Evolutionary conservation across 2,888 invertebrate genomes (phyloP), one percentile per base, ranked within the genome.

Genomic region (Eurytoma californica): DNA sequence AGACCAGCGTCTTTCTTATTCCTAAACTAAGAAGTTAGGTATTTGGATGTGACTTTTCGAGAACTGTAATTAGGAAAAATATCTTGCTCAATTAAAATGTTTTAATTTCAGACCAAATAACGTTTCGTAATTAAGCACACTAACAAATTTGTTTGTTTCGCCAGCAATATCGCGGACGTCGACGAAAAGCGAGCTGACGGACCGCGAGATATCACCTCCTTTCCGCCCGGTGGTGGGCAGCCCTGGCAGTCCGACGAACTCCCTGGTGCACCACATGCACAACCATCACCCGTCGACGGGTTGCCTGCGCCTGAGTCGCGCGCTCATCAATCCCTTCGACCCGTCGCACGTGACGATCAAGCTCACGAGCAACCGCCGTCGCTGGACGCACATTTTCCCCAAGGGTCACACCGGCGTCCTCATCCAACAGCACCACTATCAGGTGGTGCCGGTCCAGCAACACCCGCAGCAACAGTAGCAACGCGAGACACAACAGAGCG

Each of bases 341-440:
- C 99, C 99, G 0, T 98, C 98, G 0, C 97, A 98, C 88, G 97
- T 99, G 75, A 97, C 97, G 51, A 97, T 98, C 83, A 98, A 98
- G 90, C 91, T 98, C 66, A 98, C 98, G 0, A 98, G 98, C 72
- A 98, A 98, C 90, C 92, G 98, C 67, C 92, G 98, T 51, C 93
- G 99, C 77, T 99, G 99, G 99, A 98, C 98, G 0, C 99, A 99
- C 90, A 98, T 98, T 86, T 99, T 99, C 90, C 99, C 99, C 2
- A 96, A 97, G 92, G 95, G 96, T 66, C 97, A 97, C 7, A 96
- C 96, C 0, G 97, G 97, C 5, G 96, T 97, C 20, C 91, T 97
- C 63, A 97, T 97, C 85, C 97, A 97, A 86, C 97, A 97, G 88
- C 97, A 97, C 92, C 97, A 97, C 89, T 97, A 97, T 89, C 97